Base-by-base conservation (phyloP, 2,888 invertebrate species). In the Andricus quercusramuli region DNA sequence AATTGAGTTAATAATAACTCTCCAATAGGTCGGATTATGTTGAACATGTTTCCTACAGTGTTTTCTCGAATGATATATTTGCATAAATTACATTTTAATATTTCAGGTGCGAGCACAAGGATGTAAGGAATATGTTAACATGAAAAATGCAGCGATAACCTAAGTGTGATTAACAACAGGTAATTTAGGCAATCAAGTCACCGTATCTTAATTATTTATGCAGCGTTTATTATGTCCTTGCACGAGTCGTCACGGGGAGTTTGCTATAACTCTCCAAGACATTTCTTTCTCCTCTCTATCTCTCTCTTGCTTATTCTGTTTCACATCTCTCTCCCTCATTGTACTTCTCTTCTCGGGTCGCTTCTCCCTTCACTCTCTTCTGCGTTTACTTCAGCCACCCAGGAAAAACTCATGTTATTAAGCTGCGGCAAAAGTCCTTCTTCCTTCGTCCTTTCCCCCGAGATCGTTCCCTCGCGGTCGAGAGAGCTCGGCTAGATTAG, bases 401-500 rank as follows among this genome's bases (percentile, higher is more conserved):
- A 85, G 88, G 88, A 91, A 91, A 91, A 91, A 91, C 88, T 90
- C 88, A 84, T 86, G 90, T 91, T 91, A 91, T 91, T 91, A 91
- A 91, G 90, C 89, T 87, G 86, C 86, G 86, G 89, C 87, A 88
- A 89, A 87, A 89, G 88, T 90, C 84, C 84, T 80, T 74, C 80
- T 64, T 77, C 67, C 68, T 41, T 65, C 79, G 65, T 78, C 47
- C 79, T 51, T 37, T 17, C 78, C 68, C 37, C 78, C 44, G 66
- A 37, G 81, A 47, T 80, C 82, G 62, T 65, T 76, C 79, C 78
- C 76, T 77, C 79, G 77, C 29, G 81, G 82, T 67, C 79, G 56
- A 65, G 47, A 59, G 32, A 32, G 79, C 76, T 37, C 85, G 83
- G 87, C 89, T 87, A 90, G 91, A 92, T 92, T 92, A 91, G 92